Evolutionary conservation across 2,888 invertebrate species (phyloP), one percentile per base, ranked within the genome.

Genomic region (Bibio marci): DNA sequence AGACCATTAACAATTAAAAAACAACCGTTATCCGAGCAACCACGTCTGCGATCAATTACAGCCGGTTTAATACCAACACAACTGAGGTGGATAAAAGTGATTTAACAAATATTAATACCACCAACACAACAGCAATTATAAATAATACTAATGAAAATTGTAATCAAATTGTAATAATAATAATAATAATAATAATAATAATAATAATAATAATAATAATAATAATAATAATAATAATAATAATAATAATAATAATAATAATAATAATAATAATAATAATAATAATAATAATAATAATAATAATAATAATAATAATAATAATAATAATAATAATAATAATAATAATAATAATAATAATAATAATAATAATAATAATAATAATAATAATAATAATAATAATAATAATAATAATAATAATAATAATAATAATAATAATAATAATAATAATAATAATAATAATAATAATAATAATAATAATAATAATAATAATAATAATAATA

Each of bases 1-100:
- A 78, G 82, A 48, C 86, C 86, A 1, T 58, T 87, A 44, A 83
- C 83, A 34, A 76, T 86, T 45, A 76, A 83, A 59, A 87, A 87
- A 57, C 80, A 80, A 49, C 78, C 79, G n/a, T 59, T 81, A 32
- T 75, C 77, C 48, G 82, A 85, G 53, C 82, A 82, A 50, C 83
- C 83, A 4, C 78, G 80, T 51, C 62, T 85, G 37, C 69, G 80
- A 56, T 71, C 70, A 41, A 58, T 74, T 46, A 70, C 64, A 43
- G 63, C 56, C 28, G 58, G 68, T 35, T 54, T 59, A 14, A 71
- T 70, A 51, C 69, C 73, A 40, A 52, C 69, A 77, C 46, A 73
- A 72, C 48, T 76, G 76, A 50, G 64, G 81, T 39, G 58, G 78
- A 77, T 42, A 65, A 66, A 2, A 66, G 70, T 28, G 75, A 70